Evolutionary conservation across 1,140 invertebrate species (phyloP), one percentile per base, ranked within the genome.

Genomic region (Habropoda laboriosa): DNA sequence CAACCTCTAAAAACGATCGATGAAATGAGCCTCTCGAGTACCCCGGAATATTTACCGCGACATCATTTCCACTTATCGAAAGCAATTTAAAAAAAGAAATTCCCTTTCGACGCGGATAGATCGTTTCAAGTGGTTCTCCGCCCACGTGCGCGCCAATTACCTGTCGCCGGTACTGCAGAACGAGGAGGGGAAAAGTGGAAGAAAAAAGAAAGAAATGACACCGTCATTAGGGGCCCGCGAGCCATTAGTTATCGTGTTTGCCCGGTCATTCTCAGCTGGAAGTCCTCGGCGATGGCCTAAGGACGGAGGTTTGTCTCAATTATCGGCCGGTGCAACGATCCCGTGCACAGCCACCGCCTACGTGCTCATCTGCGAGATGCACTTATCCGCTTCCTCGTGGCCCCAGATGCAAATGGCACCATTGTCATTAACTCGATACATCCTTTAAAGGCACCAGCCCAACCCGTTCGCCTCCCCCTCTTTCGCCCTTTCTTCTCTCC

Each of bases 341-440:
- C 71, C 73, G 38, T 32, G 30, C 32, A 10, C 42, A 53, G 40
- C 70, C 51, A 49, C 47, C 79, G 68, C 67, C 82, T 38, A 84
- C 82, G 64, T 40, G 30, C 60, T 81, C 81, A 57, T 86, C 70
- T 58, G 49, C 32, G 74, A 64, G 63, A 67, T 67, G 61, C 80
- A 85, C 83, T 86, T 85, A 82, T 85, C 83, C 74, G 84, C 79
- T 82, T 85, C 83, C 84, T 76, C 80, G 83, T 53, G 75, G 68
- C 32, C 51, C 64, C 74, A 74, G 75, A 86, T 86, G 83, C 84
- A 86, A 86, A 86, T 86, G 75, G 75, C 80, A 82, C 75, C 66
- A 86, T 86, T 86, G 84, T 86, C 83, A 86, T 86, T 82, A 86
- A 86, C 79, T 86, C 80, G 83, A 85, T 85, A 82, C 84, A 86